Evolutionary conservation across 2,888 invertebrate genomes (phyloP).

Genomic region (Microctonus hyperodae): DNA sequence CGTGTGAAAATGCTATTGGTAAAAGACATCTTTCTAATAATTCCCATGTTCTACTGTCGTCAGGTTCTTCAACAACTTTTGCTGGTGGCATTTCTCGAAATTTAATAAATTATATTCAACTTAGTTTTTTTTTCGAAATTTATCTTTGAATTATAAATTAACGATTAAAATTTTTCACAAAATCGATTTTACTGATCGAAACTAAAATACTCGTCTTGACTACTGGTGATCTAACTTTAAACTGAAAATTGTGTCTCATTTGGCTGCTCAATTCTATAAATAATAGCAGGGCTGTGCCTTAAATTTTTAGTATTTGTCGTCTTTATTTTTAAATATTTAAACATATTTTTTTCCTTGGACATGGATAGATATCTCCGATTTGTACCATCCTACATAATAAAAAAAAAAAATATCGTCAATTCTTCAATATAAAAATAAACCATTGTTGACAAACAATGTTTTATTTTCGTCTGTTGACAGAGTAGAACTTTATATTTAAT

Average conservation of each 20-base stretch:
- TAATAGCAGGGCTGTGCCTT: constrained; percentile 54
- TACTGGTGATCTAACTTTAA: constrained; percentile 61
- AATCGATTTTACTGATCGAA: constrained; percentile 32
- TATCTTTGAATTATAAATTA: constrained; percentile 37
- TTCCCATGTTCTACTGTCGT: constrained; percentile 66
- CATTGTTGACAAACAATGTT: background rate
- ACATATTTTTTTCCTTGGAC: constrained; percentile 4
- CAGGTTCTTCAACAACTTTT: constrained; percentile 54
- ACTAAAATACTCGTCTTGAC: constrained; percentile 48
- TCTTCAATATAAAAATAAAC: background rate
- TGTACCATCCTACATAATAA: background rate
- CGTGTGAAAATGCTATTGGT: constrained; percentile 82
- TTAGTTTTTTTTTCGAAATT: too few relatives aligned
- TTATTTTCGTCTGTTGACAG: background rate
- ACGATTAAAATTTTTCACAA: constrained; percentile 21
- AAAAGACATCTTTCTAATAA: constrained; percentile 76
- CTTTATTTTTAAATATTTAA: constrained; percentile 31
- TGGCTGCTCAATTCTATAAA: constrained; percentile 54
- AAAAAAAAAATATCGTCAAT: too few relatives aligned
- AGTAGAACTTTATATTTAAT: background rate
- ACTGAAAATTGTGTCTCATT: constrained; percentile 58
- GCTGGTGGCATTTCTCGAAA: constrained; percentile 49
- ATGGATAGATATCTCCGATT: too few relatives aligned
- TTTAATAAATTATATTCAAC: constrained; percentile 15
- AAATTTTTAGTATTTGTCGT: constrained; percentile 49